phyloP scores from a whole-genome alignment of 1,140 invertebrate genomes.

The Rhopalosiphum padi region DNA sequence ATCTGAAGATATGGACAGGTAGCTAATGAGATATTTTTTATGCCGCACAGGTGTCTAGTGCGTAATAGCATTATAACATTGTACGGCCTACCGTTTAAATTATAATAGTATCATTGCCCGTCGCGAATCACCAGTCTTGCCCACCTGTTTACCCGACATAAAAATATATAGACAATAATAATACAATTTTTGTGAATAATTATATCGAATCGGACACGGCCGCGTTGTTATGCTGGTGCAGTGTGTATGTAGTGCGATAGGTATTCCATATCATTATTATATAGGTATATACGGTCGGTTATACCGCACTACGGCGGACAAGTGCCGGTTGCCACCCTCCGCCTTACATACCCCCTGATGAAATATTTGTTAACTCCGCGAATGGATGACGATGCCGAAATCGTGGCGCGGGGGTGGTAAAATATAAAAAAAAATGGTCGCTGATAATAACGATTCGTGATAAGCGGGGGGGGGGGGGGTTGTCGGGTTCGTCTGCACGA shows the following conservation, averaged over 20 bases:
- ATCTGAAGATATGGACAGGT: constrained; percentile 38
- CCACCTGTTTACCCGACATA: neutral
- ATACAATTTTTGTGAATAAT: neutral
- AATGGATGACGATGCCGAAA: neutral
- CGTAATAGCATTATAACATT: neutral
- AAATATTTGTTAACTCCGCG: neutral
- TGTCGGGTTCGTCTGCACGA: neutral
- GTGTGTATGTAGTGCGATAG: neutral
- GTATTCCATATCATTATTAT: neutral
- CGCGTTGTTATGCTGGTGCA: neutral
- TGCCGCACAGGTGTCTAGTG: neutral
- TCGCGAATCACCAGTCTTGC: too few species aligned
- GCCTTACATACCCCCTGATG: neutral
- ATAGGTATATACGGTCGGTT: neutral
- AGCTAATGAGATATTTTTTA: neutral
- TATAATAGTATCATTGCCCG: neutral
- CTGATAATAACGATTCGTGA: neutral
- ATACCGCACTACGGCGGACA: neutral
- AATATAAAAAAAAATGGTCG: neutral
- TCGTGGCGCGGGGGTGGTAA: neutral
- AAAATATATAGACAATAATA: neutral
- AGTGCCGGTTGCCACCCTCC: neutral
- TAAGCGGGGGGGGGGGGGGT: neutral
- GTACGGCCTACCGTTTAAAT: neutral
- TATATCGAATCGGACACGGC: neutral